Conservation (phyloP, 1,140 invertebrate species). For the Calycopis cecrops region DNA sequence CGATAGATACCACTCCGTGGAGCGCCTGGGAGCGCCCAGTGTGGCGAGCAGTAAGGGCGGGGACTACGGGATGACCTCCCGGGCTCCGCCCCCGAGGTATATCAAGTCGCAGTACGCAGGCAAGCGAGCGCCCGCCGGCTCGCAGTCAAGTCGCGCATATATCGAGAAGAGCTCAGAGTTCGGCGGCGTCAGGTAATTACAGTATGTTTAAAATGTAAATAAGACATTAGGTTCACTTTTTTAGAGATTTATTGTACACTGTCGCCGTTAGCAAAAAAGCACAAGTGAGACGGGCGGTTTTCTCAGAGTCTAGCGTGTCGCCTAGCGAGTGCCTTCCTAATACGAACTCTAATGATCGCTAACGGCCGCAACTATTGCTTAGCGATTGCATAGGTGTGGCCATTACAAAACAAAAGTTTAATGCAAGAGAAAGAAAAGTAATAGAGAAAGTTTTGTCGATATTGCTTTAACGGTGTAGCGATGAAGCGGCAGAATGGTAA, state of each 20-base stretch:
- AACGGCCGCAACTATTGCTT: too few relatives aligned
- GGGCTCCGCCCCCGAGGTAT: conserved; percentile 82
- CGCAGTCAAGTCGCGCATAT: conserved; percentile 89
- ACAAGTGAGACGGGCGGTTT: too few relatives aligned
- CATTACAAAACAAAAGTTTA: too few relatives aligned
- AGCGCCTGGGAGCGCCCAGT: conserved; percentile 77
- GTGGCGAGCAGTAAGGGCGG: conserved; percentile 58
- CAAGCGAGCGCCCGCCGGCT: conserved; percentile 83
- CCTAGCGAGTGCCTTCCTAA: too few relatives aligned
- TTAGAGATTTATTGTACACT: background rate
- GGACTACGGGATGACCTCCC: conserved; percentile 70
- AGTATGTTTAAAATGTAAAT: background rate
- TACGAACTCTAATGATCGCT: too few relatives aligned
- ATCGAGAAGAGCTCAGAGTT: conserved; percentile 87
- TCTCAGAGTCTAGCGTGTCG: too few relatives aligned
- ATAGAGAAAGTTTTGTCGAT: too few relatives aligned
- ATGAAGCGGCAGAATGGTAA: too few relatives aligned
- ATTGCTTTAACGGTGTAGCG: too few relatives aligned
- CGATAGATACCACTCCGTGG: conserved; percentile 90
- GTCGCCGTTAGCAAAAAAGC: too few relatives aligned
- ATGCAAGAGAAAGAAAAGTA: too few relatives aligned
- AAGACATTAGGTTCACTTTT: background rate
- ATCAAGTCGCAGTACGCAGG: conserved; percentile 91
- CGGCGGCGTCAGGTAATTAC: conserved; percentile 77
- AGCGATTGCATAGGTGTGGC: too few relatives aligned